Evolutionary conservation across 2,113 vertebrate species (phyloP).

Genomic region (Porphyrio hochstetteri): DNA sequence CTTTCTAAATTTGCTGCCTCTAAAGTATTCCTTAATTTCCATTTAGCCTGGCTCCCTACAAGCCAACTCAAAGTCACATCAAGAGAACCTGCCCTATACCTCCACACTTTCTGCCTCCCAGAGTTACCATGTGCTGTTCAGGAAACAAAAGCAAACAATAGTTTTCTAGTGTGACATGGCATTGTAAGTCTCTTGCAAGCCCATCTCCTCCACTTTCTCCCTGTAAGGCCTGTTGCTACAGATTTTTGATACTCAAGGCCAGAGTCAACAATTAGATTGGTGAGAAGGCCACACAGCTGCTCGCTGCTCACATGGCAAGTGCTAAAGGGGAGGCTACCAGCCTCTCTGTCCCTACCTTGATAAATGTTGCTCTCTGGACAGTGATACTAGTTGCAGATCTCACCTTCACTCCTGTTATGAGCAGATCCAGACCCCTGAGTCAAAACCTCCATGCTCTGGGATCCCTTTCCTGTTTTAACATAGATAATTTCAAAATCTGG

Average conservation of each 20-base stretch:
- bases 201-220: background rate
- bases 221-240: background rate
- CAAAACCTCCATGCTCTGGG: background rate
- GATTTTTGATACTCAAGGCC: background rate
- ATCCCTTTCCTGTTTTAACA: background rate
- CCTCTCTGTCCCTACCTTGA: background rate
- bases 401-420: background rate
- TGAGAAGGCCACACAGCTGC: fast-evolving
- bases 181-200: background rate
- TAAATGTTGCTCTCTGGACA: background rate
- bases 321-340: background rate
- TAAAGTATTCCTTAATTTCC: background rate
- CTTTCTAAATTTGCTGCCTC: background rate
- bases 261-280: background rate
- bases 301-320: background rate
- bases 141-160: background rate
- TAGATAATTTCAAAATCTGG: constrained; percentile 10
- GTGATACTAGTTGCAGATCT: background rate
- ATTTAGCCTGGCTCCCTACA: background rate
- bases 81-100: background rate
- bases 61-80: background rate
- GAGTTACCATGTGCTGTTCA: background rate
- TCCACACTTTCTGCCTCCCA: background rate
- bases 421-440: background rate
- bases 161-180: background rate